Evolutionary conservation across 2,888 invertebrate genomes (phyloP).

Genomic region (Fissipunctia ypsillon): DNA sequence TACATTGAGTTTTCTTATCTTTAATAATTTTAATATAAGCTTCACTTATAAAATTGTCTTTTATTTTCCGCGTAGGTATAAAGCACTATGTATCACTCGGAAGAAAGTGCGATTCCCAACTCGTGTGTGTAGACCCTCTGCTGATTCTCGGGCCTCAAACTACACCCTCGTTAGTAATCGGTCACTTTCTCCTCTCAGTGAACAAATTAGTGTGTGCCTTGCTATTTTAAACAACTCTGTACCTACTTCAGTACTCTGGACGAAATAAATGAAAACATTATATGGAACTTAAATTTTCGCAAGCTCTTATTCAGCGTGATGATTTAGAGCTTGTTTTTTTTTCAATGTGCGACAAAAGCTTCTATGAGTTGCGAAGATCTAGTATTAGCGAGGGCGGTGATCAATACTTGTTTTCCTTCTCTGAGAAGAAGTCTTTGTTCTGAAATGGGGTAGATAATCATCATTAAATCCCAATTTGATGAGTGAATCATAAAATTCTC

Average conservation of each 20-base stretch:
- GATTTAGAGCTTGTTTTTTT: neutral
- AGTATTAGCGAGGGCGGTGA: neutral
- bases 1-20: no score
- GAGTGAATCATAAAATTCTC: neutral
- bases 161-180: no score
- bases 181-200: no score
- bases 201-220: neutral
- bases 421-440: neutral
- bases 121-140: no score
- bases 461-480: neutral
- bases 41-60: no score
- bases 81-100: no score
- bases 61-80: no score
- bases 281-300: neutral
- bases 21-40: no score
- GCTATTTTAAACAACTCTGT: no score
- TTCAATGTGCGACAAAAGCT: neutral
- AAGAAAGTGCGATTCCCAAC: no score
- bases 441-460: neutral
- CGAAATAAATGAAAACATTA: neutral
- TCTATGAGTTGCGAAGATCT: neutral
- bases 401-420: neutral
- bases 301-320: neutral
- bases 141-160: no score
- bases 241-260: neutral